Evolutionary conservation across 1,140 invertebrate genomes (phyloP), one percentile per base, ranked within the genome.

Genomic region (Drosophila punjabiensis): DNA sequence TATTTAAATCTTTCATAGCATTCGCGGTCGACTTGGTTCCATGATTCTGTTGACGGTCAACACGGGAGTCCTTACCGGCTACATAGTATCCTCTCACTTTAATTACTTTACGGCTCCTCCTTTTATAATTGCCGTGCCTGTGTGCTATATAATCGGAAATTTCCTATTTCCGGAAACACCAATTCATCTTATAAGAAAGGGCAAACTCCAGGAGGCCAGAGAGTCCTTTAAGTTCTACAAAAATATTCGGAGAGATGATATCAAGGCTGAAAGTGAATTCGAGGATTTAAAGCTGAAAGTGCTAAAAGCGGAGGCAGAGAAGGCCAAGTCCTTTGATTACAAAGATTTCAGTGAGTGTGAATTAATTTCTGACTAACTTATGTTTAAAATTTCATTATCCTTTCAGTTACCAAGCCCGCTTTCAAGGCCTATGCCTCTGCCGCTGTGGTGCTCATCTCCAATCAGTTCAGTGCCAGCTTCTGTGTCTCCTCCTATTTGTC

Each of bases 141-240:
- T 96, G 1, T 52, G 96, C 0, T 96, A 97, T 45, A 92, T 96
- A 0, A 50, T 95, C 1, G 93, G 94, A 1, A 96, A 97, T 32
- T 69, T 95, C 33, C 96, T 95, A 82, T 64, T 98, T 93, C 97
- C 97, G 0, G 98, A 98, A 92, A 97, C 97, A 5, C 98, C 98
- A 0, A 94, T 95, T 16, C 96, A 95, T 93, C 92, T 96, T 2
- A 93, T 96, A 62, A 94, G 94, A 73, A 94, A 94, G 86, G 95
- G 95, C 14, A 93, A 95, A 16, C 93, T 95, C 20, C 93, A 94
- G 9, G 95, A 95, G 47, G 97, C 97, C 0, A 94, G 95, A 48
- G 93, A 94, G 10, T 94, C 96, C 5, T 93, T 98, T 48, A 59
- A 76, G 45, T 93, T 88, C 45, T 93, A 92, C 32, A 82, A 91